A percentile compares a stretch with the other conserved stretches of the same genome.
Evolutionary conservation across 2,888 invertebrate genomes (phyloP).

Genomic region (Uloborus plumipes): DNA sequence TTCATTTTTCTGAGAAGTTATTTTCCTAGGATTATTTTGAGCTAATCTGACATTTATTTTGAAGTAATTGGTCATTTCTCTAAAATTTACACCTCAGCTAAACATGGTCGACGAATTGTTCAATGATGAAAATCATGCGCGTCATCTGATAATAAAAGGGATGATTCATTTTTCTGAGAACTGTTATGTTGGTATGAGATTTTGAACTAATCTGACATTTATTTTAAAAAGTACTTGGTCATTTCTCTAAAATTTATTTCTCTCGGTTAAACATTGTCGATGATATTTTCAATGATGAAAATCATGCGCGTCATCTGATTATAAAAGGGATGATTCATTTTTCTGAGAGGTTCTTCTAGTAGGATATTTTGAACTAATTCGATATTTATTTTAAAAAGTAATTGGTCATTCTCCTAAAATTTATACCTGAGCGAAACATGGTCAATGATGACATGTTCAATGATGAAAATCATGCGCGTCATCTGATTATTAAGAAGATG

Average conservation of each 20-base stretch:
- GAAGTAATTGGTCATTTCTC: too few relatives aligned
- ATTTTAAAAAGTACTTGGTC: not conserved
- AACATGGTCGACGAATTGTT: not conserved
- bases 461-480: constrained; percentile 14
- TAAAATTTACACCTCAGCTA: too few relatives aligned
- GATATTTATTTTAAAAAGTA: too few relatives aligned
- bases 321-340: constrained; percentile 10
- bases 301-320: constrained; percentile 2
- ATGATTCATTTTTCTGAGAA: constrained; percentile 24
- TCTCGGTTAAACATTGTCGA: not conserved
- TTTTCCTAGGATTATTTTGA: not conserved
- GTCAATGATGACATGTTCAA: not conserved
- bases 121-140: constrained; percentile 15
- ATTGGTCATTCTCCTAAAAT: too few relatives aligned
- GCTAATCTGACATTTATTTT: too few relatives aligned
- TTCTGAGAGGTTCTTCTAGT: not conserved
- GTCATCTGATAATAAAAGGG: constrained; percentile 2
- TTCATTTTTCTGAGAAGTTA: too few relatives aligned
- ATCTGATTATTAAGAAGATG: constrained; percentile 5
- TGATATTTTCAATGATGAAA: not conserved
- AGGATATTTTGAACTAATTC: too few relatives aligned
- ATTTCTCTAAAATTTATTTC: not conserved
- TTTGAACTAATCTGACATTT: too few relatives aligned
- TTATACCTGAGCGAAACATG: too few relatives aligned
- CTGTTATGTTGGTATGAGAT: not conserved